Evolutionary conservation across 1,140 invertebrate species (phyloP), one percentile per base, ranked within the genome.

Genomic region (Hyphantria cunea): DNA sequence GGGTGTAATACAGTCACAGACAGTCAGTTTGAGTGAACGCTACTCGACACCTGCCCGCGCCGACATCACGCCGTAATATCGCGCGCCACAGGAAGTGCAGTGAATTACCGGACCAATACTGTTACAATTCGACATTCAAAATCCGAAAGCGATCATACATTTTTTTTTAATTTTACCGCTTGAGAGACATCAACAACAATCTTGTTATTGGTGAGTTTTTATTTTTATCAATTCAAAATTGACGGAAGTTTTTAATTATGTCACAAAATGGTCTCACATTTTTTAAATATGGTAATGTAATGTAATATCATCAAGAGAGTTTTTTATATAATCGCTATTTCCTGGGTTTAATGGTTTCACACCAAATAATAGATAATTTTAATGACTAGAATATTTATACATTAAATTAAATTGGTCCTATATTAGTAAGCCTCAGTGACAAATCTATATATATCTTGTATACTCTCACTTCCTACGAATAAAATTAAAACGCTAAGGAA

Each of bases 51-150:
- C 62, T 56, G 71, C 58, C 55, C 61, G 70, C 59, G 66, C 50
- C 47, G 31, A 31, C 34, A 56, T 61, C 61, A 68, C 59, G 66
- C 50, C 50, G 37, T 37, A 42, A 56, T 61, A 42, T 32, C 44
- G 66, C 67, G 69, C 65, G 71, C 69, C 58, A 74, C 64, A 72
- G 80, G 79, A 84, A 87, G 84, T 87, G 84, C 80, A 82, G 84
- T 85, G 82, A 80, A 60, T 60, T 60, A 60, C 48, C 56, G 34
- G 56, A 60, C 37, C 48, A 44, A 60, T 48, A 66, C 56, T 58
- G 52, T 65, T 37, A 45, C 56, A 31, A 31, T 56, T 32, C 11
- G 44, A 67, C n/a, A n/a, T n/a, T 74, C 67, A 45, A 74, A 68
- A 71, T 71, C 65, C 15, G 50, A 73, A 64, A 65, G 62, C 34